Evolutionary conservation across 2,888 invertebrate genomes (phyloP).

Genomic region (Neoitamus cyanurus): DNA sequence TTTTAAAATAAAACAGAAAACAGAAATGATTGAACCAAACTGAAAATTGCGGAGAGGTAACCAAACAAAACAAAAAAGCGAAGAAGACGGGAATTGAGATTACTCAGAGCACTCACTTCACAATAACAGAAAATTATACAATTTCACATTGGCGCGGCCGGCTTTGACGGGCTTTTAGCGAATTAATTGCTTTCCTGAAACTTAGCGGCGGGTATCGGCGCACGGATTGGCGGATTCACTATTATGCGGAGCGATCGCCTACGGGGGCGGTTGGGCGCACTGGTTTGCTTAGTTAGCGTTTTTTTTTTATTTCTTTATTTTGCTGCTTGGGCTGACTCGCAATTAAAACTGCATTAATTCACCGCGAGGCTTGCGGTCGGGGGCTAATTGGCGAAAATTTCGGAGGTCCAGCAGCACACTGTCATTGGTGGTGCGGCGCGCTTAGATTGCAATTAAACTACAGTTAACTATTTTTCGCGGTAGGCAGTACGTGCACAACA

Average conservation of each 20-base stretch:
- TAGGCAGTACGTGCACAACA: background rate
- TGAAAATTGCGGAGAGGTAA: background rate
- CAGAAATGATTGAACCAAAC: constrained; percentile 16
- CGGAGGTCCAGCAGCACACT: background rate
- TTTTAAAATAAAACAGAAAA: background rate
- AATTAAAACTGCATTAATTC: constrained; percentile 10
- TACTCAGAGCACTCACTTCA: constrained; percentile 26
- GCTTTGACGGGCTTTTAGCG: background rate
- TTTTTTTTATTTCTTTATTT: background rate
- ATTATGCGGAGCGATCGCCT: background rate
- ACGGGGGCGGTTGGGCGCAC: background rate
- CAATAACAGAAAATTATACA: constrained; percentile 9
- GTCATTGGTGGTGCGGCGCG: constrained; percentile 3
- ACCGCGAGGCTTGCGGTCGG: background rate
- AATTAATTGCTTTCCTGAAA: background rate
- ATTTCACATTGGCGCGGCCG: constrained; percentile 13
- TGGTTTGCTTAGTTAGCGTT: background rate
- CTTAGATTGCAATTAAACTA: constrained; percentile 8
- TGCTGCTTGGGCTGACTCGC: background rate
- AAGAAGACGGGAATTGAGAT: background rate
- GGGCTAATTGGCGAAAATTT: background rate
- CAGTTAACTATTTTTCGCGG: background rate
- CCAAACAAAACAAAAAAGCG: constrained; percentile 23
- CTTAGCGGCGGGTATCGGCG: background rate
- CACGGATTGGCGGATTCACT: background rate